Evolutionary conservation across 2,797 vertebrate species (phyloP), one percentile per base, ranked within the genome.

Genomic region (Ctenosaura bakeri): DNA sequence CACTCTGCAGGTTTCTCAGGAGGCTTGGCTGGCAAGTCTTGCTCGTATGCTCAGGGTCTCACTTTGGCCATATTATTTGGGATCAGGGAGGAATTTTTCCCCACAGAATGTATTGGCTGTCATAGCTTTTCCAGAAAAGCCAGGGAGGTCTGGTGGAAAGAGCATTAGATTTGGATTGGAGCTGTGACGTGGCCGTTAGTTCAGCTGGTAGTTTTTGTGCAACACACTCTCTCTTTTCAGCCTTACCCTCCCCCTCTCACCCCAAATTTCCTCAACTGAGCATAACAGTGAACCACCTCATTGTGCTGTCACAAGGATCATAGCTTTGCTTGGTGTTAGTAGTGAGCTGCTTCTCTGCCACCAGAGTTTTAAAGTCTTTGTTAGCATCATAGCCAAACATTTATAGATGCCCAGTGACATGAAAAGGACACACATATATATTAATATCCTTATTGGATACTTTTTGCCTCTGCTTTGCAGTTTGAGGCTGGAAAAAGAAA

Each of bases 91-190:
- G 46, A 78, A 77, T 81, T 80, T n/a, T 8, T 2, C 38, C 74
- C 50, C 32, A 18, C 73, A 29, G 73, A 90, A 79, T 71, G 35
- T 79, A 87, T 56, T 87, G 71, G 85, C 79, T 66, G 59, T 84
- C 73, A 77, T 20, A 52, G 29, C 89, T 84, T 78, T 83, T 90
- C 73, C 86, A 78, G 42, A 86, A 54, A 90, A 88, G 22, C 7
- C 76, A 73, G 80, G 42, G 79, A 89, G 86, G 84, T 88, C 80
- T 22, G 79, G 32, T 78, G 86, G 82, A 90, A 90, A 83, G 73
- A 56, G 24, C 38, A 54, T 83, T 83, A 87, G 59, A 56, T 83
- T 56, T 82, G 18, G 85, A 84, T 78, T 78, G 85, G 35, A 77
- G 13, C 76, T 84, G 80, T 86, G 84, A 26, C 0, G 3, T 54